Conservation (phyloP, 2,888 invertebrate species). For the Drosophila crucigera region DNA sequence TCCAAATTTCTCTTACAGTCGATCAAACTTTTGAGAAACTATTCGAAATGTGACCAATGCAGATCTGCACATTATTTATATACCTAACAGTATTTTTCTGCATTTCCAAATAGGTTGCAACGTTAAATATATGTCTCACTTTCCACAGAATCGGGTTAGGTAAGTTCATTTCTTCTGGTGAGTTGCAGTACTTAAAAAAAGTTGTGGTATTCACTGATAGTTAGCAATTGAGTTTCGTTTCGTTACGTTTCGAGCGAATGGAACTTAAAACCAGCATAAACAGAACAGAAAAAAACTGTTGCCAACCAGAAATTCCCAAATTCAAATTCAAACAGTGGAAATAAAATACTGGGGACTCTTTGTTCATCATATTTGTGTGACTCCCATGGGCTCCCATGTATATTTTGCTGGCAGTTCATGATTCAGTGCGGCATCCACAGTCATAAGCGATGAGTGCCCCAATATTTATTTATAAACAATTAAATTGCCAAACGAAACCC, state of each 20-base stretch:
- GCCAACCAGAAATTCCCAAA: conserved; percentile 5
- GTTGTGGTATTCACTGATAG: conserved; percentile 12
- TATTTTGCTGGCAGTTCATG: not conserved
- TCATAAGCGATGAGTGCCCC: conserved; percentile 4
- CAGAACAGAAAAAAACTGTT: not conserved
- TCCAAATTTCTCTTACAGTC: not conserved
- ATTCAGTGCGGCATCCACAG: conserved; percentile 16
- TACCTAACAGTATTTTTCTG: not conserved
- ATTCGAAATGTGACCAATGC: not conserved
- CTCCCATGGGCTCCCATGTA: conserved; percentile 24
- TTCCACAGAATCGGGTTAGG: not conserved
- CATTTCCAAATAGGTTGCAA: not conserved
- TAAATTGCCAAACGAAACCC: conserved; percentile 8
- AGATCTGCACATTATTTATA: not conserved
- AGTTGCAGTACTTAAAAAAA: not conserved
- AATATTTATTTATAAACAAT: conserved; percentile 47
- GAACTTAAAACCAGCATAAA: conserved; percentile 27
- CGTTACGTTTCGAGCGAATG: conserved; percentile 23
- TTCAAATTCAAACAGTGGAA: conserved; percentile 2
- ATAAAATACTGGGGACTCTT: conserved; percentile 5
- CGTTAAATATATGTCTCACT: not conserved
- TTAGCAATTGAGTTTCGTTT: conserved; percentile 11
- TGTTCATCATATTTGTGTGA: conserved; percentile 3
- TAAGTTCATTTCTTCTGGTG: not conserved
- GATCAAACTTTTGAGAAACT: not conserved